Evolutionary conservation across 2,113 vertebrate species (phyloP).

Genomic region (Podarcis cretensis): DNA sequence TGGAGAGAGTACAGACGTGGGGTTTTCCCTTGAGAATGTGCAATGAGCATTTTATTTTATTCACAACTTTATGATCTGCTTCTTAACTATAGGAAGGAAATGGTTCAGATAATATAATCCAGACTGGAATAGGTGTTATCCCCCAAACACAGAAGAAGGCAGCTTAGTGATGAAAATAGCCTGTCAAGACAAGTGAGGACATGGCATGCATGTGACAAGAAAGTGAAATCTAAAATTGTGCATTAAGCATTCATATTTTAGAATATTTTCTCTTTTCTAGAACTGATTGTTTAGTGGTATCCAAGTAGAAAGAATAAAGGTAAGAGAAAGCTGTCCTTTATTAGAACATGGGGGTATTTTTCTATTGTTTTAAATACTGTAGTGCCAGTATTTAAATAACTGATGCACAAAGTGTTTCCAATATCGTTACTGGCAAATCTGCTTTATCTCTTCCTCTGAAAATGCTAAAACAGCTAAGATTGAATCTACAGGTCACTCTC

Average conservation of each 20-base stretch:
- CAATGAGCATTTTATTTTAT: background rate
- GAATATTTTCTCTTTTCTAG: background rate
- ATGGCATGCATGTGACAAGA: background rate
- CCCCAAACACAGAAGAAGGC: background rate
- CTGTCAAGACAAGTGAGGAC: background rate
- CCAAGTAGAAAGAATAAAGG: background rate
- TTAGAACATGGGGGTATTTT: background rate
- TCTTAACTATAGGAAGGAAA: background rate
- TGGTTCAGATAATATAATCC: background rate
- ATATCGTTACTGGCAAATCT: background rate
- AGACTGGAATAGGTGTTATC: background rate
- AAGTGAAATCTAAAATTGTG: background rate
- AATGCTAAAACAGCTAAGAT: background rate
- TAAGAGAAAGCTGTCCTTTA: background rate
- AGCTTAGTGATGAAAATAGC: background rate
- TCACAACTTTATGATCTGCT: background rate
- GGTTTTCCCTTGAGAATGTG: too few species aligned
- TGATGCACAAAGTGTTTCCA: background rate
- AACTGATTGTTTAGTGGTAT: background rate
- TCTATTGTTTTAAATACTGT: background rate
- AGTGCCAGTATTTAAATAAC: background rate
- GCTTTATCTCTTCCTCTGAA: background rate
- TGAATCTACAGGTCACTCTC: background rate
- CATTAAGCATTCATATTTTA: background rate
- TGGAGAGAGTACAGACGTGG: too few species aligned